A percentile compares a stretch with the other conserved stretches of the same genome.
Conservation (phyloP, 2,113 vertebrate species). For the Oncorhynchus keta region DNA sequence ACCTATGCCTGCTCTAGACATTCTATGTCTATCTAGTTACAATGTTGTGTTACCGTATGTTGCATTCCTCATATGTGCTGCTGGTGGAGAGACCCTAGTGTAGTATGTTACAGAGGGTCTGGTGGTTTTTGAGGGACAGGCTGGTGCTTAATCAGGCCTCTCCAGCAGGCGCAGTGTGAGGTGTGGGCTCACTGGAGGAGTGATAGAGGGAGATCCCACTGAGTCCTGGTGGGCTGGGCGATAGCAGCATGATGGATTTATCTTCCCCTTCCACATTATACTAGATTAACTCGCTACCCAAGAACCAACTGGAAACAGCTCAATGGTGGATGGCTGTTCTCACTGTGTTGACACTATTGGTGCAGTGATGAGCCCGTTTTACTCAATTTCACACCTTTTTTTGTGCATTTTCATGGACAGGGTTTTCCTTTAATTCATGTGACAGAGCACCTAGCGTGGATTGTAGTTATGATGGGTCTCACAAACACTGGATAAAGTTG, state of each 20-base stretch:
- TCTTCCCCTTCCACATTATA: conserved; percentile 61
- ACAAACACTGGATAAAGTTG: neutral
- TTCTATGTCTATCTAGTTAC: neutral
- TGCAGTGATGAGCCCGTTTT: neutral
- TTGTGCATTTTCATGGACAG: too few species aligned
- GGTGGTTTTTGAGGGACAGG: neutral
- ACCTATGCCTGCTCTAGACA: neutral
- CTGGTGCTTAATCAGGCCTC: conserved; percentile 28
- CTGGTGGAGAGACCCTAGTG: neutral
- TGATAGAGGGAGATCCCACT: conserved; percentile 44
- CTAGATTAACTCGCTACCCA: neutral
- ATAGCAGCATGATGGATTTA: conserved; percentile 67
- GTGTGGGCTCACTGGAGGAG: conserved; percentile 10
- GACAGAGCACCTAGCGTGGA: neutral
- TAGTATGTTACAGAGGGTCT: neutral
- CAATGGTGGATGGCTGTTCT: neutral
- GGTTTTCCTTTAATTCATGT: too few species aligned
- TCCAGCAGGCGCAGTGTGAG: conserved; percentile 18
- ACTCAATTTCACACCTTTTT: neutral
- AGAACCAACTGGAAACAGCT: neutral
- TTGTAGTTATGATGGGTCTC: neutral
- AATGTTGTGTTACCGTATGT: neutral
- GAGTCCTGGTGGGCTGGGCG: conserved; percentile 55
- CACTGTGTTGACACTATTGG: too few species aligned
- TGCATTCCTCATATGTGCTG: neutral